Evolutionary conservation across 2,113 vertebrate species (phyloP).

Genomic region (Bothrops jararaca): DNA sequence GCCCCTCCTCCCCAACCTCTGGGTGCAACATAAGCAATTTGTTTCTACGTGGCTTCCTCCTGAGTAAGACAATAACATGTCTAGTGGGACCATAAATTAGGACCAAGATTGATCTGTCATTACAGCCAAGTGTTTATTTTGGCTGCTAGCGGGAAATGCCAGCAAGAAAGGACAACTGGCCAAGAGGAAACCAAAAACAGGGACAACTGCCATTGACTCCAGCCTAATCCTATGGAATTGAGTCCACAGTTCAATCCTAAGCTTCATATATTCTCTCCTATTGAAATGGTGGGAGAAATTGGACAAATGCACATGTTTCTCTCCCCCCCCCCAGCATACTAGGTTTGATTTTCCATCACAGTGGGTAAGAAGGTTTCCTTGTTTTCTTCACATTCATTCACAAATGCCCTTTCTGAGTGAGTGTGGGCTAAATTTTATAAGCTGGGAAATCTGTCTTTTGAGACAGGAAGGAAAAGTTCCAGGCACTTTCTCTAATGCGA

Average conservation of each 20-base stretch:
- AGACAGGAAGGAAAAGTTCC: neutral
- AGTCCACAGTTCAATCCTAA: neutral
- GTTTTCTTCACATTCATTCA: neutral
- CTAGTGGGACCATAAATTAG: neutral
- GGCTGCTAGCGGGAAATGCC: conserved; percentile 3
- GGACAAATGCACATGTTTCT: neutral
- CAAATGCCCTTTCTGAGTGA: neutral
- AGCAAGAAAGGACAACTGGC: neutral
- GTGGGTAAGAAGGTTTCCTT: neutral
- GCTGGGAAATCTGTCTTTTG: neutral
- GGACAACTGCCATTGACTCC: neutral
- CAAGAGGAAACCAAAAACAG: neutral
- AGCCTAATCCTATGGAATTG: conserved; percentile 5
- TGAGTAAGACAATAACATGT: neutral
- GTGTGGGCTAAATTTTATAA: neutral
- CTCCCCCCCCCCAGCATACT: neutral
- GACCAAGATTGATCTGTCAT: conserved; percentile 13
- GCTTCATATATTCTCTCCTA: neutral
- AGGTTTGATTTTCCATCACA: neutral
- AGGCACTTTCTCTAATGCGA: no score
- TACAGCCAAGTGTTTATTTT: conserved; percentile 43
- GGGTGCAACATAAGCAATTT: neutral
- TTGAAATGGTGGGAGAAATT: neutral
- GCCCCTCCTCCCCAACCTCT: neutral
- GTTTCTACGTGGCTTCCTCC: conserved; percentile 4